Evolutionary conservation across 2,113 vertebrate genomes (phyloP).

Genomic region (Phalacrocorax brasilianus): DNA sequence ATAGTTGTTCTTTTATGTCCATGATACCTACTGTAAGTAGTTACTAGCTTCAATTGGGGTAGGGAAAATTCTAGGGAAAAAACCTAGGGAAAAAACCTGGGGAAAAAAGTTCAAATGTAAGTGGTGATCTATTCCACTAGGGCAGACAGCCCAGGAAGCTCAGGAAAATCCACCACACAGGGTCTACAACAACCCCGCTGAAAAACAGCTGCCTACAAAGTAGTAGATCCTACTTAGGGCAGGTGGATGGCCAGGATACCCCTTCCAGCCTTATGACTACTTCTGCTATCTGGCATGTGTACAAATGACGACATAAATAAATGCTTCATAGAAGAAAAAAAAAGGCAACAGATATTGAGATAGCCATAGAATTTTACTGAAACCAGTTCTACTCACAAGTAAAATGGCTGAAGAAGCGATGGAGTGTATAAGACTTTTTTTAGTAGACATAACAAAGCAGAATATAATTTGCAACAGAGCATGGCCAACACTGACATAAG

Average conservation of each 20-base stretch:
- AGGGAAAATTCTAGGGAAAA: neutral
- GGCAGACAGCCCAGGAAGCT: neutral
- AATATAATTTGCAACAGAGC: neutral
- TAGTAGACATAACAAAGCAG: neutral
- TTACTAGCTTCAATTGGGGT: neutral
- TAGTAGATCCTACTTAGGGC: neutral
- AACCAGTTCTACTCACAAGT: neutral
- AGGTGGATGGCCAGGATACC: neutral
- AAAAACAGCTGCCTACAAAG: neutral
- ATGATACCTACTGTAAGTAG: neutral
- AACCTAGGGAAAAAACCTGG: neutral
- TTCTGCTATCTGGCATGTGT: neutral
- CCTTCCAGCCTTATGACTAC: neutral
- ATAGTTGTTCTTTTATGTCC: neutral
- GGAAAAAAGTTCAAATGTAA: neutral
- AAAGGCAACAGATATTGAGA: neutral
- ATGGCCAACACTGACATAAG: neutral
- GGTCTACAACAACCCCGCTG: neutral
- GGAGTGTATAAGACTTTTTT: neutral
- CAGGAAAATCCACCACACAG: neutral
- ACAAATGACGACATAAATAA: neutral
- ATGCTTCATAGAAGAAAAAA: neutral
- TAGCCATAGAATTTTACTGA: neutral
- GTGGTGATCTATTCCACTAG: neutral
- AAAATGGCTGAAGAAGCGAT: neutral